Conservation (phyloP, 2,113 vertebrate species). For the Thymallus thymallus region DNA sequence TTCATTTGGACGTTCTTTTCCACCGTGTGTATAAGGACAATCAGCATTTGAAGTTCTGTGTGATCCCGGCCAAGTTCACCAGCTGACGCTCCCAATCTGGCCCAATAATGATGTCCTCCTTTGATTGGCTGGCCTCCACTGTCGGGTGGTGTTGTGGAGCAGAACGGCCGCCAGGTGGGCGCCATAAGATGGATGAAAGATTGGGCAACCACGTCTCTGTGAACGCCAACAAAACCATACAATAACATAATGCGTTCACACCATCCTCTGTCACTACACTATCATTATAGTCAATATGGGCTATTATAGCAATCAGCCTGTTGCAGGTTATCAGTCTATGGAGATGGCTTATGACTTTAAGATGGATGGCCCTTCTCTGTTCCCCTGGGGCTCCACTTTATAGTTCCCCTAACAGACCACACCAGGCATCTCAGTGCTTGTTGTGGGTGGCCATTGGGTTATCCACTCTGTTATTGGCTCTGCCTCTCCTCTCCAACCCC, state of each 20-base stretch:
- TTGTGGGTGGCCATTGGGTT: slow-evolving; percentile 27
- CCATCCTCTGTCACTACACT: not conserved
- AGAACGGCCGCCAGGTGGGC: slow-evolving; percentile 42
- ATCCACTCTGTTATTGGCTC: not conserved
- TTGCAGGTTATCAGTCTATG: no score
- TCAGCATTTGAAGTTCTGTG: slow-evolving; percentile 14
- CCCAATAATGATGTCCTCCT: slow-evolving; percentile 39
- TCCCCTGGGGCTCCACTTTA: no score
- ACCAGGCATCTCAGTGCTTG: not conserved
- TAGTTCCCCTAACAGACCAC: no score
- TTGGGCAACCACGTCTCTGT: not conserved
- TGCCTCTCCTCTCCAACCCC: no score
- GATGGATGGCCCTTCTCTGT: no score
- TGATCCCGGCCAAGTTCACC: slow-evolving; percentile 34
- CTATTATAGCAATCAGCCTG: no score
- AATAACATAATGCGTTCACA: not conserved
- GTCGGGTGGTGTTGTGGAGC: slow-evolving; percentile 35
- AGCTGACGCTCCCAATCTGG: slow-evolving; percentile 60
- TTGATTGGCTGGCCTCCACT: slow-evolving; percentile 48
- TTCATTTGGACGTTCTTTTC: not conserved
- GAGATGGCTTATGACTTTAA: no score
- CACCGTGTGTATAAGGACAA: slow-evolving; percentile 18
- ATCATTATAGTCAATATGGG: no score
- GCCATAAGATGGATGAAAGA: slow-evolving; percentile 23
- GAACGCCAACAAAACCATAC: not conserved